A percentile compares a stretch with the other conserved stretches of the same genome.
These are phyloP conservation scores for Dryadula phaetusa DNA, from an alignment of 2,888 invertebrate genomes.

Conservation along the genomic window DNA sequence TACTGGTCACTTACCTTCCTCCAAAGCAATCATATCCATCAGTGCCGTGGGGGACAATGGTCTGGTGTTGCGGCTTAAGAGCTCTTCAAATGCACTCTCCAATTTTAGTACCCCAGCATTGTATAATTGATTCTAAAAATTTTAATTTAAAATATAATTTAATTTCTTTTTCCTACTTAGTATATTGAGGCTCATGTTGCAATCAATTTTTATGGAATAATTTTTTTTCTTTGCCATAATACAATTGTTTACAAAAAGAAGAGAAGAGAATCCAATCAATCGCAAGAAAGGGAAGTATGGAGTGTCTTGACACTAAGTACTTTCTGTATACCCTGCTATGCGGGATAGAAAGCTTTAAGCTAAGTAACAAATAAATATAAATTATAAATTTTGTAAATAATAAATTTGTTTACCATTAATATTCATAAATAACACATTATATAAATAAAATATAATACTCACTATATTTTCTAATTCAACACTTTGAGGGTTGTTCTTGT, in stretches of 20 bases:
- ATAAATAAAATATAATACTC: constrained; percentile 60
- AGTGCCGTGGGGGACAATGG: constrained; percentile 94
- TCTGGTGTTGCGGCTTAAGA: constrained; percentile 93
- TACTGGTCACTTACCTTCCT: constrained; percentile 89
- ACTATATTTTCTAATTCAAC: constrained; percentile 97
- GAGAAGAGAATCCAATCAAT: too few relatives aligned
- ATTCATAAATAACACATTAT: not conserved
- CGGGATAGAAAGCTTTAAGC: too few relatives aligned
- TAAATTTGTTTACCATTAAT: not conserved
- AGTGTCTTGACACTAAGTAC: too few relatives aligned
- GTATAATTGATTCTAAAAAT: constrained; percentile 87
- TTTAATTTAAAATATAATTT: constrained; percentile 21
- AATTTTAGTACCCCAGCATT: constrained; percentile 93
- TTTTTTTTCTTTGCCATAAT: too few relatives aligned
- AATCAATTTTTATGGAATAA: too few relatives aligned
- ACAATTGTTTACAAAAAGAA: too few relatives aligned
- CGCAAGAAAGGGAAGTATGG: too few relatives aligned
- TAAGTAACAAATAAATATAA: not conserved
- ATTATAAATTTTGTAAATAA: too few relatives aligned
- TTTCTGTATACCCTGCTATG: too few relatives aligned
- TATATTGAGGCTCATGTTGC: too few relatives aligned
- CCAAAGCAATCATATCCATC: constrained; percentile 93
- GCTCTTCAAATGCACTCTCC: constrained; percentile 94
- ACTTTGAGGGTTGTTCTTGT: constrained; percentile 96
- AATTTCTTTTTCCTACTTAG: too few relatives aligned